phyloP scores from a whole-genome alignment of 1,140 invertebrate species.

The Melanaphis sacchari region DNA sequence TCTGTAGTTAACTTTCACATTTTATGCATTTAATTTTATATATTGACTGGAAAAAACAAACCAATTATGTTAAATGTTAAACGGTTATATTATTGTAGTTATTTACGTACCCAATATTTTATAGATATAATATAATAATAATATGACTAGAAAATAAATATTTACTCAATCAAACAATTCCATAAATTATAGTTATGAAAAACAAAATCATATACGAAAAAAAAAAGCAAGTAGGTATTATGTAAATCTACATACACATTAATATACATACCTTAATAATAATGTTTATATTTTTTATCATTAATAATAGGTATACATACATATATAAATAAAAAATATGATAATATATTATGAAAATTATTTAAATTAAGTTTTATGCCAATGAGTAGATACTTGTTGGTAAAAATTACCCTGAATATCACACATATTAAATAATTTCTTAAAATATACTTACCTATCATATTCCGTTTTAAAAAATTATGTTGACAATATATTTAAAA shows the following conservation, averaged over 20 bases:
- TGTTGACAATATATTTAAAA: neutral
- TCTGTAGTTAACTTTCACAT: conserved; percentile 14
- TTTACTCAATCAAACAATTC: neutral
- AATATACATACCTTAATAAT: neutral
- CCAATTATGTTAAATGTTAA: neutral
- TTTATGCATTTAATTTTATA: neutral
- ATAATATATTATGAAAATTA: neutral
- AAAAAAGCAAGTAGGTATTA: neutral
- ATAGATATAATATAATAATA: neutral
- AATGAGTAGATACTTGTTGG: neutral
- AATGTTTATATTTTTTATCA: neutral
- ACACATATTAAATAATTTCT: neutral
- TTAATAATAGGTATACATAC: neutral
- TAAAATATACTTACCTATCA: neutral
- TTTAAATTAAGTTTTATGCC: neutral
- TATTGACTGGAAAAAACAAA: neutral
- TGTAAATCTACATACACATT: neutral
- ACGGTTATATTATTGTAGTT: neutral
- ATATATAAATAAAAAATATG: neutral
- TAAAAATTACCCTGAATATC: neutral
- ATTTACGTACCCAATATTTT: neutral
- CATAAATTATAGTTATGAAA: neutral
- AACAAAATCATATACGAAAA: neutral
- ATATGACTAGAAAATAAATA: neutral
- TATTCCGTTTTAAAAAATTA: neutral